Evolutionary conservation across 1,140 invertebrate genomes (phyloP), one percentile per base, ranked within the genome.

Genomic region (Nilaparvata lugens): DNA sequence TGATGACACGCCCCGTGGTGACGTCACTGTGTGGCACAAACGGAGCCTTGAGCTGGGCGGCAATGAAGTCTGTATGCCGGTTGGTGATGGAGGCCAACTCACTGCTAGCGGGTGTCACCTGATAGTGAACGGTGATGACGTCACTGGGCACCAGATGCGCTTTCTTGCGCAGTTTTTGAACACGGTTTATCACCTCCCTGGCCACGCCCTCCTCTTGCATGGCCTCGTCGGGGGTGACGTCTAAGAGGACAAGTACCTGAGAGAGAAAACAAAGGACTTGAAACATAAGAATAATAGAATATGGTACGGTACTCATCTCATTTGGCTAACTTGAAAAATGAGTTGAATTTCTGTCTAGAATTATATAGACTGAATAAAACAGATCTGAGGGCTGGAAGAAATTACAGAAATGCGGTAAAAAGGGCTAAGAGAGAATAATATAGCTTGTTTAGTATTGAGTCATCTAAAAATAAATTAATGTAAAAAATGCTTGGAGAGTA

Each of bases 131-230:
- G 35, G 82, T 80, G 21, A 98, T 91, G 60, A 87, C 83, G 77
- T 99, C 95, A 9, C 91, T 89, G 0, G 95, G 94, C 18, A 95
- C 86, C 13, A 99, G 77, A 69, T 91, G 86, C 1, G 92, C 95
- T 73, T 96, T 95, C 74, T 99, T 99, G n/a, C 97, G 79, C 0
- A 99, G 76, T 75, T 97, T 97, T 71, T 99, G 97, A 40, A 99
- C 82, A 45, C 96, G 83, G 72, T 98, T 99, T 24, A 97, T 93
- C 7, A 99, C 85, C 77, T 99, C 97, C 60, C 97, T 79, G 0
- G 93, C 90, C 59, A 88, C 78, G 24, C 93, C 93, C 81, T 98
- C 95, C 71, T 96, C 87, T 59, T 91, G 75, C 87, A 98, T 89
- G 2, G 84, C 83, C 67, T 92, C 85, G 74, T 96, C 93, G 1